phyloP scores from a whole-genome alignment of 2,797 vertebrate species.

The Scolopax rusticola region DNA sequence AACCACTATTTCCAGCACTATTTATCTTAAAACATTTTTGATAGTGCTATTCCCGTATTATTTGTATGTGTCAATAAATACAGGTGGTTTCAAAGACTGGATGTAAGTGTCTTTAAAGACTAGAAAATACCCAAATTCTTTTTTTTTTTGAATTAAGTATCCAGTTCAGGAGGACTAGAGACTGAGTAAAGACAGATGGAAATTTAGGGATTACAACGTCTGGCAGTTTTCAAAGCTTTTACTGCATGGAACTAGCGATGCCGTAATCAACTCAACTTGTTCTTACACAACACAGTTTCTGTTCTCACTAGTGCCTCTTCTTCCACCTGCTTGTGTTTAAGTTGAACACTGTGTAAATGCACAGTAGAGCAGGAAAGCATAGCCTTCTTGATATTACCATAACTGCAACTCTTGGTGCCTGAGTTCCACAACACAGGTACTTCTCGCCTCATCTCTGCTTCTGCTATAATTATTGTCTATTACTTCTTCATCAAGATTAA shows the following conservation, averaged over 20 bases:
- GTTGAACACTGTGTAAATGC: neutral
- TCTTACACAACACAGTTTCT: neutral
- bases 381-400: fast-evolving
- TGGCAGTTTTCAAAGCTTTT: neutral
- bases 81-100: neutral
- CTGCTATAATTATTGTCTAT: neutral
- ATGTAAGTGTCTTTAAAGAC: neutral
- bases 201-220: neutral
- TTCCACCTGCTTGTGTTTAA: neutral
- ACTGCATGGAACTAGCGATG: neutral
- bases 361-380: neutral
- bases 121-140: neutral
- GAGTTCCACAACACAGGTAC: neutral
- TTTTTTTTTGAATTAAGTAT: neutral
- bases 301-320: neutral
- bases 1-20: neutral
- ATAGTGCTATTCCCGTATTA: neutral
- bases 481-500: neutral
- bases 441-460: neutral
- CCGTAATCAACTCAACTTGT: neutral
- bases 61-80: too few species aligned
- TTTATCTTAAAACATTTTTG: neutral
- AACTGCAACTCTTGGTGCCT: neutral
- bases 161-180: neutral
- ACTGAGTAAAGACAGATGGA: neutral